Evolutionary conservation across 2,888 invertebrate genomes (phyloP).

Genomic region (Atherix ibis): DNA sequence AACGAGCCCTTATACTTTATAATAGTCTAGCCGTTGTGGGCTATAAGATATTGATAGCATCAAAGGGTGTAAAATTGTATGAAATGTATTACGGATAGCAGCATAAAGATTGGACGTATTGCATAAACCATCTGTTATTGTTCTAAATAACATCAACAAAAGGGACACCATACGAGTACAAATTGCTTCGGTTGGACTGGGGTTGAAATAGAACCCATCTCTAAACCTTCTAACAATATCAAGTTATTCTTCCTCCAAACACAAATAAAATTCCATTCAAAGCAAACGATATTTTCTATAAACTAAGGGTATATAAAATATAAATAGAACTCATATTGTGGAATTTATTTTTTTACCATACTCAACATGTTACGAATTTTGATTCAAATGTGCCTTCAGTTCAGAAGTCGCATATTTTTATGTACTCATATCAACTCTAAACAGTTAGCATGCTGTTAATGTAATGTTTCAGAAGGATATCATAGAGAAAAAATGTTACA

Average conservation of each 20-base stretch:
- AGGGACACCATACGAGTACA: constrained; percentile 24
- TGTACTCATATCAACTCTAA: constrained; percentile 15
- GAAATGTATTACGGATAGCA: too few relatives aligned
- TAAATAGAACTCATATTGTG: too few relatives aligned
- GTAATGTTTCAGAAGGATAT: constrained; percentile 22
- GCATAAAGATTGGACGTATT: constrained; percentile 17
- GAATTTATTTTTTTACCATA: too few relatives aligned
- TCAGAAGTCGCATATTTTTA: constrained; percentile 11
- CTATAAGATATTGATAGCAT: too few relatives aligned
- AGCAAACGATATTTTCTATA: too few relatives aligned
- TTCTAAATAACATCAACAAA: constrained; percentile 16
- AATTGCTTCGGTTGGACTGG: constrained; percentile 34
- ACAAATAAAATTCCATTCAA: too few relatives aligned
- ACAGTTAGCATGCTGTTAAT: constrained; percentile 31
- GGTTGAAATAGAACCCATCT: constrained; percentile 17
- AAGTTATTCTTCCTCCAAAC: too few relatives aligned
- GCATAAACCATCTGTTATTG: constrained; percentile 23
- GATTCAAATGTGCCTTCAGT: too few relatives aligned
- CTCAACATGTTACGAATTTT: too few relatives aligned
- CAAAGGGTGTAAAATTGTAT: constrained; percentile 6
- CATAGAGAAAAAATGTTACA: constrained; percentile 16
- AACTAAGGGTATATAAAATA: too few relatives aligned
- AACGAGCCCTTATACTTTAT: too few relatives aligned
- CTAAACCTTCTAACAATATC: background rate
- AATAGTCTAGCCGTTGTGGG: too few relatives aligned